Percentiles rank a stretch among this genome's conserved stretches.
These are phyloP conservation scores for Leptinotarsa tumamoca DNA, from an alignment of 2,888 invertebrate genomes.

Conservation along the genomic window DNA sequence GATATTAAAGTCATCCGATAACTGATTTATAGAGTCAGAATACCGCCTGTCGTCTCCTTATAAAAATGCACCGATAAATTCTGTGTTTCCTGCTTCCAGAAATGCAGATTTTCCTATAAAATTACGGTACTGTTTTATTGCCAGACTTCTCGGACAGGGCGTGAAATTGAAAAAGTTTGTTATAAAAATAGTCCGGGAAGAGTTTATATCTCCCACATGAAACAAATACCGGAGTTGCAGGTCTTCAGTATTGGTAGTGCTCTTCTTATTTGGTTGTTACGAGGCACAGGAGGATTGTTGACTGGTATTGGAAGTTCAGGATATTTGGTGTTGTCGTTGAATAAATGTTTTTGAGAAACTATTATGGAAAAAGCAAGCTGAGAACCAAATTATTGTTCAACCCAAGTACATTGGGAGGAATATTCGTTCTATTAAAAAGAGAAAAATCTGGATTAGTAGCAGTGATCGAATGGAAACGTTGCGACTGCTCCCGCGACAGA, in stretches of 20 bases:
- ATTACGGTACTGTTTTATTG: slow-evolving; percentile 64
- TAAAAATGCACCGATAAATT: slow-evolving; percentile 63
- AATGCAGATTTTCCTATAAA: slow-evolving; percentile 59
- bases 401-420: too few species aligned
- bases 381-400: too few species aligned
- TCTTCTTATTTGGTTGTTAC: slow-evolving; percentile 41
- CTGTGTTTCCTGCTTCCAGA: slow-evolving; percentile 52
- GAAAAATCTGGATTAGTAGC: too few species aligned
- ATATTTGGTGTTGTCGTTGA: background rate
- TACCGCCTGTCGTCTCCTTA: slow-evolving; percentile 59
- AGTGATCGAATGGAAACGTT: too few species aligned
- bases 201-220: slow-evolving; percentile 30
- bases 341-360: background rate
- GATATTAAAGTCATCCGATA: slow-evolving; percentile 62
- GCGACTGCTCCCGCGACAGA: too few species aligned
- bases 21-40: slow-evolving; percentile 60
- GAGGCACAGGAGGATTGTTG: slow-evolving; percentile 50
- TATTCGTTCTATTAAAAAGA: too few species aligned
- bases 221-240: slow-evolving; percentile 37
- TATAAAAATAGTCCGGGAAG: slow-evolving; percentile 31
- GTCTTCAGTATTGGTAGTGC: slow-evolving; percentile 42
- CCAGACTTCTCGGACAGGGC: slow-evolving; percentile 60
- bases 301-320: slow-evolving; percentile 34
- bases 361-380: too few species aligned
- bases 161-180: slow-evolving; percentile 66